phyloP scores from a whole-genome alignment of 2,888 invertebrate species.

The Ethmia dodecea region DNA sequence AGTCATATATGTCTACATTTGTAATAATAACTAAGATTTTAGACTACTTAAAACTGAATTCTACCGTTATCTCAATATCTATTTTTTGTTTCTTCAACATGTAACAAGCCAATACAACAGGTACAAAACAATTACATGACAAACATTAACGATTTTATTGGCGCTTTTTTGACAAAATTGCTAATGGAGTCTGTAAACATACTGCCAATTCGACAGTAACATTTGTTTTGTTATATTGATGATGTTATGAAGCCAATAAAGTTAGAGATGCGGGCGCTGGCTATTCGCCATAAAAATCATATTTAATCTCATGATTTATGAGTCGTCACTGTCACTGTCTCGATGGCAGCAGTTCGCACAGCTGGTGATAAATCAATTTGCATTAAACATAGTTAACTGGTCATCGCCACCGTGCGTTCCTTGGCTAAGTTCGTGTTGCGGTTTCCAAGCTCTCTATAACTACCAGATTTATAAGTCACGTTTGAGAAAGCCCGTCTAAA shows the following conservation, averaged over 20 bases:
- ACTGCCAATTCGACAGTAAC: too few relatives aligned
- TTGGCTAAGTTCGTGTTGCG: neutral
- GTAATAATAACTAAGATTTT: too few relatives aligned
- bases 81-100: too few relatives aligned
- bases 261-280: constrained; percentile 23
- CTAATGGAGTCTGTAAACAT: too few relatives aligned
- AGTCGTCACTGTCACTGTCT: constrained; percentile 17
- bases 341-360: constrained; percentile 23
- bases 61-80: too few relatives aligned
- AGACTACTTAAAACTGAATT: too few relatives aligned
- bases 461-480: constrained; percentile 54
- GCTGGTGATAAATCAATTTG: constrained; percentile 31
- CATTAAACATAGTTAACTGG: constrained; percentile 28
- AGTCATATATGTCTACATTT: too few relatives aligned
- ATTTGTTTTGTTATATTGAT: too few relatives aligned
- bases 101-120: too few relatives aligned
- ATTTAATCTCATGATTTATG: constrained; percentile 30
- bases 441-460: constrained; percentile 17
- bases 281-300: constrained; percentile 28
- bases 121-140: too few relatives aligned
- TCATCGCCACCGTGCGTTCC: constrained; percentile 23
- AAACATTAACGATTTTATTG: too few relatives aligned
- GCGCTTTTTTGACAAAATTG: too few relatives aligned
- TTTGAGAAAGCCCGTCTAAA: constrained; percentile 44
- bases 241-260: constrained; percentile 35